These are phyloP conservation scores for Corapipo altera DNA, from an alignment of 2,113 vertebrate genomes.

Conservation along the genomic window DNA sequence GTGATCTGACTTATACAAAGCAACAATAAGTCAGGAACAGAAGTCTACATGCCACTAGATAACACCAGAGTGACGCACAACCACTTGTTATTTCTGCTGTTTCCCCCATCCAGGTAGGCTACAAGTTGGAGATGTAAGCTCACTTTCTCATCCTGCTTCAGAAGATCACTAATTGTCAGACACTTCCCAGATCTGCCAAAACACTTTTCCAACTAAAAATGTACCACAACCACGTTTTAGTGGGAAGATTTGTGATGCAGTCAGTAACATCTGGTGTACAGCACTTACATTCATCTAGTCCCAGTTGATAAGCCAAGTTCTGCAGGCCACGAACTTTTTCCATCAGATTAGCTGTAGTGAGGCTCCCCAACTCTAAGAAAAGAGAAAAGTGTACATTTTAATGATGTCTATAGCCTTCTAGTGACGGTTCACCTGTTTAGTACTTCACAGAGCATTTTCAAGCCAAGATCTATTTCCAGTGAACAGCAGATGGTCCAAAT, in stretches of 20 bases:
- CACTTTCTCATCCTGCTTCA: not conserved
- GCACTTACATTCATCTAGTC: constrained; percentile 97
- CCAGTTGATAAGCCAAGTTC: constrained; percentile 96
- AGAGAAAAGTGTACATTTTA: constrained; percentile 18
- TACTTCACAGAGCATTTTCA: not conserved
- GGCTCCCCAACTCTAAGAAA: constrained; percentile 89
- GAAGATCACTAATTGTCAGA: not conserved
- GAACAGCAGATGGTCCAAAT: not conserved
- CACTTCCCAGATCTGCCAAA: not conserved
- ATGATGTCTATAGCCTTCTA: not conserved
- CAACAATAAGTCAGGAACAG: not conserved
- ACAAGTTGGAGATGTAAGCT: not conserved
- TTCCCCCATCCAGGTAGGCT: not conserved
- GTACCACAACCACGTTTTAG: fast-evolving
- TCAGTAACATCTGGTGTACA: not conserved
- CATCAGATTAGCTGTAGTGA: constrained; percentile 97
- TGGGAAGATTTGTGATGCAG: not conserved
- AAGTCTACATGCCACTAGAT: not conserved
- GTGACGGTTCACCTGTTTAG: not conserved
- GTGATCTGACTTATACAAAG: not conserved
- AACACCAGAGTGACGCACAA: not conserved
- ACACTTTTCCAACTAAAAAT: not conserved
- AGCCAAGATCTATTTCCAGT: not conserved
- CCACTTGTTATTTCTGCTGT: not conserved
- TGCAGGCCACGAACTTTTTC: constrained; percentile 98